Base-by-base conservation (phyloP, 1,140 invertebrate species). In the Neelides sp. region DNA sequence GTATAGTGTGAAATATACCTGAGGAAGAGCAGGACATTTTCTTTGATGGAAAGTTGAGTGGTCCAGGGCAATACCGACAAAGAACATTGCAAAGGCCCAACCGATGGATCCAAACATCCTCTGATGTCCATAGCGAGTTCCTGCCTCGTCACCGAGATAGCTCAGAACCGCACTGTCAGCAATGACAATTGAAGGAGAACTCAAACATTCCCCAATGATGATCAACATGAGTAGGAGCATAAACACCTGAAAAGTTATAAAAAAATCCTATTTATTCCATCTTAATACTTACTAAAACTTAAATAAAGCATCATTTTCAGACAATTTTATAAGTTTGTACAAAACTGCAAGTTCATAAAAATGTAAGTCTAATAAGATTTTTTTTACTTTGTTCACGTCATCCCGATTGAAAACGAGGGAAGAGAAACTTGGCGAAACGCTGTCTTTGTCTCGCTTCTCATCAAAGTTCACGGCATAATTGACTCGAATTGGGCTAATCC, bases 31-130 rank as follows among this genome's bases (percentile, higher is more conserved):
- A 1, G 24, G 10, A 30, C 59, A 61, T 47, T 61, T 61, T 27
- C 50, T 41, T 4, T 83, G 76, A 10, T 77, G 85, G 71, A 85
- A 98, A 55, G 77, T 95, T 65, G 92, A 94, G 65, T 96, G 90
- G 71, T 98, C 95, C 34, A 98, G 71, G n/a, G 89, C 93, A 58
- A 95, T 93, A 30, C 94, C 94, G 37, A 98, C 89, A 64, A 98
- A 85, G 67, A 98, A 97, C 94, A 98, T 98, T 10, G 93, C 85
- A 51, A 98, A 69, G 24, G 89, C 94, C 94, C 93, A 97, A 19
- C 95, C 95, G 39, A 97, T 70, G 24, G 92, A 97, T 1, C 95
- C 95, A 65, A 97, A 98, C 89, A 99, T 96, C 58, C 94, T 78
- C 68, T 98, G 93, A 57, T 92, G 83, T 0, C 93, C 93, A 65